Evolutionary conservation across 2,888 invertebrate genomes (phyloP), one percentile per base, ranked within the genome.

Genomic region (Sphaeridia pumilis): DNA sequence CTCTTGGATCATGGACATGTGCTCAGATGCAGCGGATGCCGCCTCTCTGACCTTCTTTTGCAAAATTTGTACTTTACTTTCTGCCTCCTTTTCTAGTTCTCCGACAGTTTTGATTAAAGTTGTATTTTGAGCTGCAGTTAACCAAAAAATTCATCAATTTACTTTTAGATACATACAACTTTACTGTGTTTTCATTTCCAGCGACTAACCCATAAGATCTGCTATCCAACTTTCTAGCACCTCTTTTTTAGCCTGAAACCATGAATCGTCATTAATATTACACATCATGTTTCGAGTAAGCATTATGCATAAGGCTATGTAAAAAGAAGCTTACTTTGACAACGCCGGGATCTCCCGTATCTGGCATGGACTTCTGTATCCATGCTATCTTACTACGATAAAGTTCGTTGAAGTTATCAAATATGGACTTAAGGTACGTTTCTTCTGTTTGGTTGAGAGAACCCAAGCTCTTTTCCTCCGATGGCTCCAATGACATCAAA

Each of bases 21-120:
- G 63, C 28, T 57, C 51, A n/a, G 57, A 49, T 0, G 59, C 58
- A 22, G 69, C 28, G 10, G 25, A 17, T 28, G 42, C 41, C 4
- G 73, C 73, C 53, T 72, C 70, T 41, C 70, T 69, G 50, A 78
- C 68, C 65, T 76, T 75, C 42, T 74, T 72, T 66, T 77, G 75
- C 35, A 80, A 67, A 54, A 75, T 66, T 56, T 74, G 69, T 21
- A 82, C 75, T 61, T 78, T 73, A 46, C 74, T 70, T 20, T 76
- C 76, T 45, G 82, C 79, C 64, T 82, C 81, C 22, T 71, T 68
- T 69, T 84, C 83, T 64, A 49, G 27, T 20, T 49, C 49, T 10
- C 34, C 49, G 5, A 49, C 43, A 4, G 49, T 49, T 28, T 49
- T 42, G 4, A 49, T 49, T 21, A 49, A 17, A 25, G 42, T 43